These are phyloP conservation scores for Syngnathus rostellatus DNA, from an alignment of 2,797 vertebrate species.

Conservation along the genomic window DNA sequence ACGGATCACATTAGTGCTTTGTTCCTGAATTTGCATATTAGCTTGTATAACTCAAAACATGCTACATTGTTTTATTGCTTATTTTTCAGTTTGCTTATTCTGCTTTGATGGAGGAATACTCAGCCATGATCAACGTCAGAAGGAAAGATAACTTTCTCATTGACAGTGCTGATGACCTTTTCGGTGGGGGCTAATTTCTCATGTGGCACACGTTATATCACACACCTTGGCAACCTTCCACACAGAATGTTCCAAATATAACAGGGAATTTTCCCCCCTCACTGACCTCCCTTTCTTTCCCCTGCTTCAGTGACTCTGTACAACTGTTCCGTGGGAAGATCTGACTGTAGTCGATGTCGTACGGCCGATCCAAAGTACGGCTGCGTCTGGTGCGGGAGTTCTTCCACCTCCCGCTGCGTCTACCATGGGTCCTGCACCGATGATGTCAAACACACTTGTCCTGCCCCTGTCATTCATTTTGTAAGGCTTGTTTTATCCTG, in stretches of 20 bases:
- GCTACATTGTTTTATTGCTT: slow-evolving; percentile 1
- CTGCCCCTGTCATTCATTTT: slow-evolving; percentile 84
- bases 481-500: slow-evolving; percentile 59
- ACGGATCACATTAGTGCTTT: slow-evolving; percentile 6
- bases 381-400: slow-evolving; percentile 87
- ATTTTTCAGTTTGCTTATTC: slow-evolving; percentile 80
- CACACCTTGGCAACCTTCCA: background rate
- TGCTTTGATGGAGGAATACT: slow-evolving; percentile 75
- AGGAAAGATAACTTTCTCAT: slow-evolving; percentile 76
- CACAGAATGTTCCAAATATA: background rate
- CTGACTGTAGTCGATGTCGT: slow-evolving; percentile 91
- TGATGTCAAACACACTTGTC: slow-evolving; percentile 78
- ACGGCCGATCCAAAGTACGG: slow-evolving; percentile 79
- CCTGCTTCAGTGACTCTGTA: slow-evolving; percentile 80
- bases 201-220: background rate
- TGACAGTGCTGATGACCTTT: slow-evolving; percentile 81
- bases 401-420: slow-evolving; percentile 70
- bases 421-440: slow-evolving; percentile 76
- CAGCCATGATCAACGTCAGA: slow-evolving; percentile 76
- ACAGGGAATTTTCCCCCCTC: background rate
- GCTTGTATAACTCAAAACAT: background rate
- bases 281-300: background rate
- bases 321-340: slow-evolving; percentile 90
- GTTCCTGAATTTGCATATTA: slow-evolving; percentile 7
- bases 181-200: slow-evolving; percentile 62